Evolutionary conservation across 1,140 invertebrate genomes (phyloP).

Genomic region (Neocloeon triangulifer): DNA sequence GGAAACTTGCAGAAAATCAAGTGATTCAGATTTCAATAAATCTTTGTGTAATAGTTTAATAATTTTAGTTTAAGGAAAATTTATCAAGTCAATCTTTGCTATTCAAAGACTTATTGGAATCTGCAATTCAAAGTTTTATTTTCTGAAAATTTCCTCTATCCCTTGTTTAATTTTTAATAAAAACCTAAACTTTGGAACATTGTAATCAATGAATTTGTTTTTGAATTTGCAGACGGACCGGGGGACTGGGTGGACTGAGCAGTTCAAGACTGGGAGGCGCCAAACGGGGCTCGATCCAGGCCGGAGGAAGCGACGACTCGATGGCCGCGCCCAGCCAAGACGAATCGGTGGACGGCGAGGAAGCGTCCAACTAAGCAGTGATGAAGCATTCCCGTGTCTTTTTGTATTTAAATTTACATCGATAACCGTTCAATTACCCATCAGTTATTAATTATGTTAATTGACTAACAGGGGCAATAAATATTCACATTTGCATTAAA

Average conservation of each 20-base stretch:
- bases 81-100: not conserved
- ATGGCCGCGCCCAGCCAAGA: slow-evolving; percentile 27
- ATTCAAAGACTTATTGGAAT: not conserved
- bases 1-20: too few relatives aligned
- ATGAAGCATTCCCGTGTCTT: not conserved
- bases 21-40: too few relatives aligned
- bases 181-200: slow-evolving; percentile 4
- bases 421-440: not conserved
- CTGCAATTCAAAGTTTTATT: slow-evolving; percentile 1
- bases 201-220: slow-evolving; percentile 2
- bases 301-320: slow-evolving; percentile 27
- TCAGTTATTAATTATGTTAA: slow-evolving; percentile 1
- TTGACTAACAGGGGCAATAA: not conserved
- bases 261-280: slow-evolving; percentile 31
- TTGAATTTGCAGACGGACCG: slow-evolving; percentile 18
- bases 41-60: not conserved
- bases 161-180: slow-evolving; percentile 1
- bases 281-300: slow-evolving; percentile 44
- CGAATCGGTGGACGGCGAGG: slow-evolving; percentile 14
- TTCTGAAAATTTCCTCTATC: not conserved
- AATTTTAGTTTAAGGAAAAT: not conserved
- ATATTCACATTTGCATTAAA: not conserved
- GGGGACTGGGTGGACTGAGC: slow-evolving; percentile 20
- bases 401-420: not conserved
- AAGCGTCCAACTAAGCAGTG: slow-evolving; percentile 9